These are phyloP conservation scores for Melanerpes formicivorus DNA, from an alignment of 2,113 vertebrate genomes.

Conservation along the genomic window DNA sequence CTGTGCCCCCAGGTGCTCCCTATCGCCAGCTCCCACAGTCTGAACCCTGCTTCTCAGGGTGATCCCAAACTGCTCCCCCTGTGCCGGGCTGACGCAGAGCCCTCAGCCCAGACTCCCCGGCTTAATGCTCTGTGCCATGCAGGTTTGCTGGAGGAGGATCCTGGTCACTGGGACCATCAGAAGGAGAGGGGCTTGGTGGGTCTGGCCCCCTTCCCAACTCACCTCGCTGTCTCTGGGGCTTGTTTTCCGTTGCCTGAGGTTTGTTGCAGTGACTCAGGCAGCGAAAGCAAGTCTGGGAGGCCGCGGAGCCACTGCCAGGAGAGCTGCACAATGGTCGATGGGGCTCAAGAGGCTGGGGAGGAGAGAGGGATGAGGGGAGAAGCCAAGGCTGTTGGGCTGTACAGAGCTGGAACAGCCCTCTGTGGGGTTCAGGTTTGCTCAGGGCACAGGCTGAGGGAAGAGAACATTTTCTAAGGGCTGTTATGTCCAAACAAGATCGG, in stretches of 20 bases:
- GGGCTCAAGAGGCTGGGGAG: background rate
- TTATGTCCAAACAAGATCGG: background rate
- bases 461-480: background rate
- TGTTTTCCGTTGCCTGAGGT: conserved; percentile 96
- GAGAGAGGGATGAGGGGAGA: background rate
- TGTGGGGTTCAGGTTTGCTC: background rate
- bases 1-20: background rate
- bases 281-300: conserved; percentile 97
- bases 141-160: background rate
- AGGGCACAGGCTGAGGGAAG: background rate
- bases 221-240: conserved; percentile 77
- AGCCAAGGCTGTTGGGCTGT: background rate
- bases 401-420: background rate
- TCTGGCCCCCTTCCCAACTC: background rate
- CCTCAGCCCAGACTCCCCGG: rapidly evolving
- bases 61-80: background rate
- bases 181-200: rapidly evolving
- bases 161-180: background rate
- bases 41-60: background rate
- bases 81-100: background rate
- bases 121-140: rapidly evolving
- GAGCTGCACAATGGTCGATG: background rate
- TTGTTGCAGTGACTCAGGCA: conserved; percentile 86
- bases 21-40: background rate
- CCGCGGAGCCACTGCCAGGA: conserved; percentile 8